These are phyloP conservation scores for Protobothrops mucrosquamatus DNA, from an alignment of 2,113 vertebrate species.

Conservation along the genomic window DNA sequence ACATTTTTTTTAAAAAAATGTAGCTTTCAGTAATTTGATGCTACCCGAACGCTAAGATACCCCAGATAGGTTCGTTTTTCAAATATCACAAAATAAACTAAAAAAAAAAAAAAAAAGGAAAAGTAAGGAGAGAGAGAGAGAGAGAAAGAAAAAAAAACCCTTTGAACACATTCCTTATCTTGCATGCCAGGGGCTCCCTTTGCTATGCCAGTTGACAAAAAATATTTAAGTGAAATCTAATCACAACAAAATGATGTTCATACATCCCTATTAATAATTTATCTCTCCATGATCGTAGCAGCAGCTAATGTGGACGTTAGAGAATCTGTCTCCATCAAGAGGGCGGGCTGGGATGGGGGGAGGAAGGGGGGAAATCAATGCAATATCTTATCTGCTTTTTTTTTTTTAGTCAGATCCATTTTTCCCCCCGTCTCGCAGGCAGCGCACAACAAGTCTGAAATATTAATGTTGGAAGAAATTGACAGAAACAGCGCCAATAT, in stretches of 20 bases:
- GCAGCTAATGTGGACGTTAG: slow-evolving; percentile 61
- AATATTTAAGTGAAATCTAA: slow-evolving; percentile 78
- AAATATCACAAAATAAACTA: slow-evolving; percentile 71
- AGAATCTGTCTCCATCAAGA: slow-evolving; percentile 54
- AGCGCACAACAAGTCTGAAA: slow-evolving; percentile 45
- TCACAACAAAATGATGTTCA: slow-evolving; percentile 76
- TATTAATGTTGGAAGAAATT: slow-evolving; percentile 53
- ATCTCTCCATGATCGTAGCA: slow-evolving; percentile 65
- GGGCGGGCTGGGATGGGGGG: fast-evolving
- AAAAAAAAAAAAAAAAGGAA: slow-evolving; percentile 42
- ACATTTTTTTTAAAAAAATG: slow-evolving; percentile 73
- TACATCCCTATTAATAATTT: slow-evolving; percentile 75
- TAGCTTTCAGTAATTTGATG: slow-evolving; percentile 79
- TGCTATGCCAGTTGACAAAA: slow-evolving; percentile 64
- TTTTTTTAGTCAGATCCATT: slow-evolving; percentile 38
- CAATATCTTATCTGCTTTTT: slow-evolving; percentile 42
- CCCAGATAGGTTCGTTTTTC: slow-evolving; percentile 74
- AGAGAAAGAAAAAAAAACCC: slow-evolving; percentile 30
- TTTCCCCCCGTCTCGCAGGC: slow-evolving; percentile 45
- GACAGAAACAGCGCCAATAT: slow-evolving; percentile 18
- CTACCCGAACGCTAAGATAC: slow-evolving; percentile 80
- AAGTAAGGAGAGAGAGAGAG: not conserved
- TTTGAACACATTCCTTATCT: slow-evolving; percentile 71
- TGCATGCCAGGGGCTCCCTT: slow-evolving; percentile 64
- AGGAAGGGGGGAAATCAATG: slow-evolving; percentile 45